These are phyloP conservation scores for Microctonus brassicae DNA, from an alignment of 2,888 invertebrate genomes.

Conservation along the genomic window DNA sequence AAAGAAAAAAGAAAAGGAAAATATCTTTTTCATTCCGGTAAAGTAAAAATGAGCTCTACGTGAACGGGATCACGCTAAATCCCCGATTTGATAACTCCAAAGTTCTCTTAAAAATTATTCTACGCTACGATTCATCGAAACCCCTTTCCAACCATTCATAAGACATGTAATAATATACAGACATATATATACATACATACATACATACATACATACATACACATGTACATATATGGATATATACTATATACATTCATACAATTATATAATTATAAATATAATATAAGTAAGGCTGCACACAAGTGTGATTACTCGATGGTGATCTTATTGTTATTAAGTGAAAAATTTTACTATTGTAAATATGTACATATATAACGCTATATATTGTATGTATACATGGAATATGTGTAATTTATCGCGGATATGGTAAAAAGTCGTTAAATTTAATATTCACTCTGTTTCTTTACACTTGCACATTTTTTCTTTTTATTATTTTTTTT, in stretches of 20 bases:
- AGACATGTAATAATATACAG: no score
- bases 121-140: slow-evolving; percentile 38
- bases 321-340: slow-evolving; percentile 61
- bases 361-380: slow-evolving; percentile 59
- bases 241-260: background rate
- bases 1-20: slow-evolving; percentile 9
- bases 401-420: slow-evolving; percentile 49
- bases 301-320: slow-evolving; percentile 52
- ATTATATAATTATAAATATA: slow-evolving; percentile 30
- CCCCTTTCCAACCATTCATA: no score
- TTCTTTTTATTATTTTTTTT: background rate
- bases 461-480: background rate
- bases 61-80: slow-evolving; percentile 64
- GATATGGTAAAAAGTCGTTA: slow-evolving; percentile 47
- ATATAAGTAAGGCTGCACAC: slow-evolving; percentile 36
- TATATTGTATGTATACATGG: slow-evolving; percentile 51
- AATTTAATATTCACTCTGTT: slow-evolving; percentile 24
- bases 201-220: no score
- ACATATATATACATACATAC: no score
- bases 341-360: slow-evolving; percentile 58
- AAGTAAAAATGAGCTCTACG: slow-evolving; percentile 39
- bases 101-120: slow-evolving; percentile 18
- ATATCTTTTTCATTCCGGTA: slow-evolving; percentile 16
- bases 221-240: slow-evolving; percentile 20
- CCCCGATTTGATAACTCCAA: slow-evolving; percentile 49